Conservation (phyloP, 2,888 invertebrate species). For the Acholoe squamosa region DNA sequence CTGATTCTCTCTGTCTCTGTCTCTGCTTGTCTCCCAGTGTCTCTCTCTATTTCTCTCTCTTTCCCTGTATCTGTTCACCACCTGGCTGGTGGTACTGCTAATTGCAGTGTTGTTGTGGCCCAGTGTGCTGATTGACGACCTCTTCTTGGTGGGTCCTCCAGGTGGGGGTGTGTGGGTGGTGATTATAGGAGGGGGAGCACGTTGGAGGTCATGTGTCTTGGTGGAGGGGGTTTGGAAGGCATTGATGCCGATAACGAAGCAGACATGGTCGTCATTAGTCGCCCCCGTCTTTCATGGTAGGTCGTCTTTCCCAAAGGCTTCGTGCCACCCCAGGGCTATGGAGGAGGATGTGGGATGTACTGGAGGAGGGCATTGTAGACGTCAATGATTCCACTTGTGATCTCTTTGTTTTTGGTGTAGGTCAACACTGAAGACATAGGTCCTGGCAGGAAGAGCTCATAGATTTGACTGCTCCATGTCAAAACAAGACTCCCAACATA, state of each 20-base stretch:
- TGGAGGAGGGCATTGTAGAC: background rate
- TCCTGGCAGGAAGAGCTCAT: too few relatives aligned
- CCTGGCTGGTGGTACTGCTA: background rate
- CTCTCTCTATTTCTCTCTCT: background rate
- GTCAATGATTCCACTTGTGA: too few relatives aligned
- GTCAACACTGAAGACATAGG: too few relatives aligned
- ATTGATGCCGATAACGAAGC: conserved; percentile 29
- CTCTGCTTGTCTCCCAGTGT: background rate
- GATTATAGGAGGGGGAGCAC: background rate
- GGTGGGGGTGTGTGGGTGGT: background rate
- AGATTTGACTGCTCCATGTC: too few relatives aligned
- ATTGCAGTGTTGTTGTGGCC: background rate
- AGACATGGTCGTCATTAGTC: background rate
- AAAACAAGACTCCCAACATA: too few relatives aligned
- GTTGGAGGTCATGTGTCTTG: background rate
- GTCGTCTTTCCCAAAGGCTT: background rate
- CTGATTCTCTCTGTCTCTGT: background rate
- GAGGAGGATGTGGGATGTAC: background rate
- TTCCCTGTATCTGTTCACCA: background rate
- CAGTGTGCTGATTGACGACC: background rate
- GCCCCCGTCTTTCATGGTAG: conserved; percentile 10
- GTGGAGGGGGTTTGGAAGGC: background rate
- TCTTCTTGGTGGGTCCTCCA: background rate
- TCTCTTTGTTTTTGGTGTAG: too few relatives aligned
- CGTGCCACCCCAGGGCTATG: background rate